These are phyloP conservation scores for Dromococcyx pavoninus DNA, from an alignment of 2,797 vertebrate genomes.

Conservation along the genomic window DNA sequence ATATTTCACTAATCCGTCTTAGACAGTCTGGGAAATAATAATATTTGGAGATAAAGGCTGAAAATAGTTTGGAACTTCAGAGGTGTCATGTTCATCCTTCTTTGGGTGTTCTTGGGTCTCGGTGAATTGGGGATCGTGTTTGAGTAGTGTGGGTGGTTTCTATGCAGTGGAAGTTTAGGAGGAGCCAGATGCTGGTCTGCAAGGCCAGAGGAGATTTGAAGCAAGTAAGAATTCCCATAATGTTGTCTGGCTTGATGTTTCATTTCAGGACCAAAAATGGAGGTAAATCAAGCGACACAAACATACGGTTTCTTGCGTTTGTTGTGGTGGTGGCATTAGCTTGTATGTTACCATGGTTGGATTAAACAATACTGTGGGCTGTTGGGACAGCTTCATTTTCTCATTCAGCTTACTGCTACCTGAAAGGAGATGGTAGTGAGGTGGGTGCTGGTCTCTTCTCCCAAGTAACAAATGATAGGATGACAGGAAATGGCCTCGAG, in stretches of 20 bases:
- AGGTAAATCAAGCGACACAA: neutral
- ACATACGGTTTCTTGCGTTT: neutral
- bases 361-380: neutral
- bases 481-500: no score
- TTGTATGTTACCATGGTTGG: rapidly evolving
- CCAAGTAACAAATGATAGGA: no score
- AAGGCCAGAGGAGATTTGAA: neutral
- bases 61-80: neutral
- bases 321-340: neutral
- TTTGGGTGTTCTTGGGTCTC: neutral
- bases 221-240: neutral
- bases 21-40: neutral
- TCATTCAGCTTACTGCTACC: neutral
- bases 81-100: neutral
- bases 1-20: neutral
- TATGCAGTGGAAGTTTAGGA: neutral
- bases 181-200: neutral
- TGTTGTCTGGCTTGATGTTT: neutral
- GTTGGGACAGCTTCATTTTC: neutral
- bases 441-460: no score
- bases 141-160: neutral
- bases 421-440: no score
- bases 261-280: conserved; percentile 27
- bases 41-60: neutral
- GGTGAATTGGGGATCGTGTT: rapidly evolving